phyloP scores from a whole-genome alignment of 2,113 vertebrate species.

The Lycaon pictus region DNA sequence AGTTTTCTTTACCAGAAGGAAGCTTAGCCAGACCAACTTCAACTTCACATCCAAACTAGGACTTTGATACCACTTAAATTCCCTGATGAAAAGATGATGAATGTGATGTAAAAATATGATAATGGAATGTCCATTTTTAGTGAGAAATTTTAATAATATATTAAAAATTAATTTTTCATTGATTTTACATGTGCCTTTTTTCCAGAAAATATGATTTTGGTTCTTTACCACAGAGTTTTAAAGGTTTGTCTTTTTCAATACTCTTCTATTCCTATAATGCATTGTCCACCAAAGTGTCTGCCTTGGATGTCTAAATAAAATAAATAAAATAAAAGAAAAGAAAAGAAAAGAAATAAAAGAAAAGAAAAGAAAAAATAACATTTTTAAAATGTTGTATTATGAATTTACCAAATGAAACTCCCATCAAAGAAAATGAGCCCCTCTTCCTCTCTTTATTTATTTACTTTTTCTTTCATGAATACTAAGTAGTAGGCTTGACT shows the following conservation, averaged over 20 bases:
- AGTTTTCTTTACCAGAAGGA: neutral
- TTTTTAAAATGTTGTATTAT: neutral
- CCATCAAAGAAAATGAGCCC: neutral
- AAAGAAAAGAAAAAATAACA: neutral
- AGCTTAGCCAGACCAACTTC: neutral
- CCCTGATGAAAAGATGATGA: constrained; percentile 46
- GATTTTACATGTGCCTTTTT: constrained; percentile 44
- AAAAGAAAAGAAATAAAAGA: too few relatives aligned
- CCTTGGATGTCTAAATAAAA: neutral
- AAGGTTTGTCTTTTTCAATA: neutral
- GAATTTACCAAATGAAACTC: neutral
- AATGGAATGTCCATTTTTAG: constrained; percentile 19
- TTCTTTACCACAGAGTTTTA: neutral
- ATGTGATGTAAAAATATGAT: constrained; percentile 47
- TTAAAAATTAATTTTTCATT: constrained; percentile 62
- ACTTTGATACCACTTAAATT: neutral
- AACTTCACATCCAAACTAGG: neutral
- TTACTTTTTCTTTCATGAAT: neutral
- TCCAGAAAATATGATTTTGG: constrained; percentile 10
- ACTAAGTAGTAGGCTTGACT: neutral
- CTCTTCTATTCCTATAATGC: neutral
- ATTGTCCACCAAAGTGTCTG: constrained; percentile 2
- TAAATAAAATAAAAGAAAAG: too few relatives aligned
- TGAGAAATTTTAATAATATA: constrained; percentile 34
- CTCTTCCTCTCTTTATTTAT: neutral